Evolutionary conservation across 2,113 vertebrate species (phyloP), one percentile per base, ranked within the genome.

Genomic region (Leiothrix lutea): DNA sequence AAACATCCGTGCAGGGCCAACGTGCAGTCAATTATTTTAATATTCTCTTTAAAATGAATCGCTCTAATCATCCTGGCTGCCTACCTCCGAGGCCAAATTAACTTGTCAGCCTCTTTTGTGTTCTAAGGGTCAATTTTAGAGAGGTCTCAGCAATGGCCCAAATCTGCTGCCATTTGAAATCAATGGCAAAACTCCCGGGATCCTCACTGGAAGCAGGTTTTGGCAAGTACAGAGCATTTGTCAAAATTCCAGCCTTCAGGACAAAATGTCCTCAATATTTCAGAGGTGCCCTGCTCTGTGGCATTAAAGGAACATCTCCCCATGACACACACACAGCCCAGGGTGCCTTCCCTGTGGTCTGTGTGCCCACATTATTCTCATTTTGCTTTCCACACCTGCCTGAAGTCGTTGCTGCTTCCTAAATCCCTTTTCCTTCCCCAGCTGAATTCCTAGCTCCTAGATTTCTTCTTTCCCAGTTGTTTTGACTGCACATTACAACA

Each of bases 31-130:
- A 95, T 95, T 96, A 95, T 92, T 92, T 91, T 92, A 95, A 95
- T 90, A 95, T 82, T 94, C 84, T 90, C 95, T 80, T 87, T 70
- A 73, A 95, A 94, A 95, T 92, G 80, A 91, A 91, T 73, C 45
- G 1, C 58, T 77, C 81, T 92, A 86, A 94, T 95, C 81, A 25
- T 22, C 38, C 78, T 58, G 81, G 50, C 78, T 92, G 70, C 74
- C 78, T 80, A 45, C 73, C 75, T 97, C 73, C 13, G 82, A 92
- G 86, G 85, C 69, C 92, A 92, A 90, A 92, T 96, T 84, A 86
- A 78, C 91, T 95, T 84, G 77, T 94, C 95, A 96, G 83, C 1
- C 2, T 78, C 82, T 90, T 94, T 92, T 95, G 86, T 92, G 42
- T 79, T 80, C 74, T 67, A 86, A 79, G 86, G 86, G 75, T 95